Evolutionary conservation across 2,888 invertebrate genomes (phyloP), one percentile per base, ranked within the genome.

Genomic region (Hylaea fasciaria): DNA sequence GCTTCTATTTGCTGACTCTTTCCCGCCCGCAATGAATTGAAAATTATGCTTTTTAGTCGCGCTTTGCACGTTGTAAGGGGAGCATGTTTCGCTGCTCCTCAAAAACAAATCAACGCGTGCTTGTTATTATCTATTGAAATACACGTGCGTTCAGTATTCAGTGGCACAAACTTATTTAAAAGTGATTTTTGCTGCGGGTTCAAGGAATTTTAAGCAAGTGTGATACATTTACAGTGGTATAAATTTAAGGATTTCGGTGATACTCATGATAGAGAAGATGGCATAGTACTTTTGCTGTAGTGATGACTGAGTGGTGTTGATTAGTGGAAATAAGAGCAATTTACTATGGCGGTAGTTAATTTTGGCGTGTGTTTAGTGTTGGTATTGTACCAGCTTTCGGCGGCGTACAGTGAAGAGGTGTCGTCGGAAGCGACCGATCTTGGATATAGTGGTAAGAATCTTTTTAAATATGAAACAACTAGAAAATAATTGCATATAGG

Each of bases 261-360:
- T n/a, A n/a, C n/a, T n/a, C n/a, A n/a, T 71, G 74, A 57, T 63
- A 50, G 51, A 49, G 52, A 60, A 49, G 46, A 62, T 62, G 61
- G 61, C 37, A 17, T 61, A 61, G 40, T 37, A 45, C 28, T 28
- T 16, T 61, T 56, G 44, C 49, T 55, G 43, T 43, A 62, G 85
- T 86, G 83, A 82, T 82, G 83, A 82, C 78, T 81, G 77, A 73
- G 79, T 81, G 79, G 79, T 82, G 80, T 82, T 80, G 81, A 81
- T 77, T 82, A 81, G 69, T 83, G 76, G 74, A 66, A 79, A 78
- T 83, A 84, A 80, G 66, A 80, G 52, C 48, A 84, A 85, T 86
- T 83, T 80, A 79, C 73, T 78, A 92, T 92, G 91, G 91, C 91
- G 70, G 80, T 84, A 72, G 78, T 88, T 76, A 90, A 91, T 85